These are phyloP conservation scores for Leucozona laternaria DNA, from an alignment of 2,888 invertebrate genomes.

Conservation along the genomic window DNA sequence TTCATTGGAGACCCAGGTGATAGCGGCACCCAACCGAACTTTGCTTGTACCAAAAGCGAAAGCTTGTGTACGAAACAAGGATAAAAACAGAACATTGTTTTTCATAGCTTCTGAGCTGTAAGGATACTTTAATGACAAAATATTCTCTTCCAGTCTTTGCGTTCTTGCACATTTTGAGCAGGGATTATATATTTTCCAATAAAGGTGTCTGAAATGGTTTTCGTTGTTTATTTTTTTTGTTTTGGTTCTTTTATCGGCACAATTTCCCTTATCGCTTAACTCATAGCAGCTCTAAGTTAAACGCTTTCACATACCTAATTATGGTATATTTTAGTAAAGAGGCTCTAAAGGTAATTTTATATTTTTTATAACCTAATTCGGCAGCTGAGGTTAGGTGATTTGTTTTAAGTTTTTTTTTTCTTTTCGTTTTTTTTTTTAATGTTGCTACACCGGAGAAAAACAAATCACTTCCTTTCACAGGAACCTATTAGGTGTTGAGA, in stretches of 20 bases:
- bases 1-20: slow-evolving; percentile 78
- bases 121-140: slow-evolving; percentile 49
- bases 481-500: slow-evolving; percentile 23
- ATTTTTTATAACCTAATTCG: slow-evolving; percentile 29
- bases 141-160: slow-evolving; percentile 40
- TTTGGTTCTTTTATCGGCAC: slow-evolving; percentile 41
- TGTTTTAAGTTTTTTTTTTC: background rate
- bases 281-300: slow-evolving; percentile 42
- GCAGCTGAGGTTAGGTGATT: slow-evolving; percentile 42
- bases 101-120: slow-evolving; percentile 22
- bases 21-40: slow-evolving; percentile 60
- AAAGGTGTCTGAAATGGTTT: slow-evolving; percentile 39
- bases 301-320: slow-evolving; percentile 52
- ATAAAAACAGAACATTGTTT: slow-evolving; percentile 41
- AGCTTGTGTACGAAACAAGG: slow-evolving; percentile 37
- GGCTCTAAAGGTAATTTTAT: slow-evolving; percentile 47
- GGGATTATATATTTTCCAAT: slow-evolving; percentile 21
- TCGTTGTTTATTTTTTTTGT: slow-evolving; percentile 38
- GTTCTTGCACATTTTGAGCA: slow-evolving; percentile 27
- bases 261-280: slow-evolving; percentile 40
- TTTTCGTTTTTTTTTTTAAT: background rate
- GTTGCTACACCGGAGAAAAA: background rate
- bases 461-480: slow-evolving; percentile 33
- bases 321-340: slow-evolving; percentile 57
- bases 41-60: slow-evolving; percentile 43